These are phyloP conservation scores for Nephrotoma guestfalica DNA, from an alignment of 2,888 invertebrate genomes.

Conservation along the genomic window DNA sequence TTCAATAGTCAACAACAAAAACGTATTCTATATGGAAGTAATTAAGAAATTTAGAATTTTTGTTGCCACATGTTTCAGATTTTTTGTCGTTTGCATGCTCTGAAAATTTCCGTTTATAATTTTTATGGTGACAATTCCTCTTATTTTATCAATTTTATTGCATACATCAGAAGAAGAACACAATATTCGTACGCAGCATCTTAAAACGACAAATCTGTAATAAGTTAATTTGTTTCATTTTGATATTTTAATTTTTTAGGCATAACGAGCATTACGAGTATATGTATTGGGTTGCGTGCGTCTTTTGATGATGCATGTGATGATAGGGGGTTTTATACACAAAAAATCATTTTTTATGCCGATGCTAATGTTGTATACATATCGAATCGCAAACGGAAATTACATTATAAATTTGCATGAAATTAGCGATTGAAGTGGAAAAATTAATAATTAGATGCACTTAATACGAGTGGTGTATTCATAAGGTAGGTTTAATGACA, in stretches of 20 bases:
- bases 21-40: not conserved
- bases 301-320: not conserved
- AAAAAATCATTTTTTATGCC: not conserved
- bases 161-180: not conserved
- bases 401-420: not conserved
- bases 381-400: not conserved
- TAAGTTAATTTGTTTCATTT: not conserved
- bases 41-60: not conserved
- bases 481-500: not conserved
- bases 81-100: not conserved
- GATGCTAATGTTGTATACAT: not conserved
- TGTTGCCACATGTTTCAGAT: not conserved
- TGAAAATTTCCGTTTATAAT: not conserved
- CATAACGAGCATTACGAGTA: not conserved
- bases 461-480: not conserved
- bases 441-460: not conserved
- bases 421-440: not conserved
- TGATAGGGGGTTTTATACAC: not conserved
- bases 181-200: not conserved
- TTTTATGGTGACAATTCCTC: not conserved
- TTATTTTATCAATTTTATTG: not conserved
- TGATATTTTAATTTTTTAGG: not conserved
- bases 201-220: not conserved
- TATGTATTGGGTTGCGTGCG: not conserved
- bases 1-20: no score